phyloP scores from a whole-genome alignment of 2,888 invertebrate species.

The Amaurobius ferox region DNA sequence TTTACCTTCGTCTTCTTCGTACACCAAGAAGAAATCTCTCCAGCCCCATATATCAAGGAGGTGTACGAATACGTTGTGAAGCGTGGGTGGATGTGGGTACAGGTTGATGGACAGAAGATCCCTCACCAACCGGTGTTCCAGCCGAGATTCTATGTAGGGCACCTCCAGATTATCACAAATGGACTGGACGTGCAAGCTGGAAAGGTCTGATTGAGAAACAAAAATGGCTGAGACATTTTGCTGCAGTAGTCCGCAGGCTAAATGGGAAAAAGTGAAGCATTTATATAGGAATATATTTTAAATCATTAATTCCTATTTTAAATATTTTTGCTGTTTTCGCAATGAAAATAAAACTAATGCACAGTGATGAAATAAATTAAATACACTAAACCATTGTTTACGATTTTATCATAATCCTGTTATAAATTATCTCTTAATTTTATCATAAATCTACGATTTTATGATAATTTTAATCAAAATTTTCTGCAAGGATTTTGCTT shows the following conservation, averaged over 20 bases:
- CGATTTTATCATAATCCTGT: too few relatives aligned
- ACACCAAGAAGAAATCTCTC: slow-evolving; percentile 91
- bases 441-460: too few relatives aligned
- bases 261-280: too few relatives aligned
- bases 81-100: slow-evolving; percentile 83
- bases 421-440: too few relatives aligned
- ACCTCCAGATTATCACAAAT: slow-evolving; percentile 90
- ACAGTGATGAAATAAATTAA: too few relatives aligned
- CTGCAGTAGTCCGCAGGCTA: slow-evolving; percentile 91
- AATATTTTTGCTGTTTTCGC: too few relatives aligned
- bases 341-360: too few relatives aligned
- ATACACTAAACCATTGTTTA: too few relatives aligned
- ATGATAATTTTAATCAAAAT: too few relatives aligned
- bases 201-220: slow-evolving; percentile 85
- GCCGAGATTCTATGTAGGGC: slow-evolving; percentile 89
- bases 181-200: slow-evolving; percentile 88
- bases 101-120: slow-evolving; percentile 93
- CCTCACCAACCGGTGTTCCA: slow-evolving; percentile 84
- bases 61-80: slow-evolving; percentile 82
- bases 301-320: too few relatives aligned
- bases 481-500: too few relatives aligned
- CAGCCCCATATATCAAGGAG: slow-evolving; percentile 87
- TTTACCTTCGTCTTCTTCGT: slow-evolving; percentile 87
- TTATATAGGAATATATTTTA: too few relatives aligned
- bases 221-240: slow-evolving; percentile 88